Conservation (phyloP, 1,140 invertebrate species). For the Drosophila insularis region DNA sequence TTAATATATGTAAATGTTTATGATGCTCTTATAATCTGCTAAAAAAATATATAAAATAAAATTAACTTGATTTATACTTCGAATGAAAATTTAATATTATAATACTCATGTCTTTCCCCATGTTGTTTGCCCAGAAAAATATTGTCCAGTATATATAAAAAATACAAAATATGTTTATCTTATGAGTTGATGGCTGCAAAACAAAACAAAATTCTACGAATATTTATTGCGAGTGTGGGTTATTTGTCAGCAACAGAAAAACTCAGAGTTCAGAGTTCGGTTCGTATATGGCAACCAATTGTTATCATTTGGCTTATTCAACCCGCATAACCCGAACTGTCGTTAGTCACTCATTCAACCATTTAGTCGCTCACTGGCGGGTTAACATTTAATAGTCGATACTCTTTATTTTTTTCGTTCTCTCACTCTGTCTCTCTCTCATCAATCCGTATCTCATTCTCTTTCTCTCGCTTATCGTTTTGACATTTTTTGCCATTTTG, state of each 20-base stretch:
- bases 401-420: neutral
- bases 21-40: too few relatives aligned
- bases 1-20: too few relatives aligned
- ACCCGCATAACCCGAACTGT: conserved; percentile 11
- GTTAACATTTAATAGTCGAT: conserved; percentile 7
- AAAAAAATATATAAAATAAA: too few relatives aligned
- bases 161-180: too few relatives aligned
- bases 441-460: neutral
- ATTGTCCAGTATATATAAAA: too few relatives aligned
- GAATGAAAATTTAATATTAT: too few relatives aligned
- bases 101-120: too few relatives aligned
- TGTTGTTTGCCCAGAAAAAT: too few relatives aligned
- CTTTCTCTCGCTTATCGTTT: conserved; percentile 31
- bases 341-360: conserved; percentile 10
- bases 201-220: neutral
- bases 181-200: too few relatives aligned
- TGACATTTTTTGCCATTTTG: conserved; percentile 21
- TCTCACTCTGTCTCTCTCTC: neutral
- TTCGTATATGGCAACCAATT: neutral
- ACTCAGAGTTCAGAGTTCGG: too few relatives aligned
- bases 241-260: too few relatives aligned
- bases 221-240: neutral
- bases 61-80: too few relatives aligned
- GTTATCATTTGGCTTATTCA: conserved; percentile 6
- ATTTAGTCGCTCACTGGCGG: neutral